These are phyloP conservation scores for Muraenolepis orangiensis DNA, from an alignment of 2,797 vertebrate genomes.

Conservation along the genomic window DNA sequence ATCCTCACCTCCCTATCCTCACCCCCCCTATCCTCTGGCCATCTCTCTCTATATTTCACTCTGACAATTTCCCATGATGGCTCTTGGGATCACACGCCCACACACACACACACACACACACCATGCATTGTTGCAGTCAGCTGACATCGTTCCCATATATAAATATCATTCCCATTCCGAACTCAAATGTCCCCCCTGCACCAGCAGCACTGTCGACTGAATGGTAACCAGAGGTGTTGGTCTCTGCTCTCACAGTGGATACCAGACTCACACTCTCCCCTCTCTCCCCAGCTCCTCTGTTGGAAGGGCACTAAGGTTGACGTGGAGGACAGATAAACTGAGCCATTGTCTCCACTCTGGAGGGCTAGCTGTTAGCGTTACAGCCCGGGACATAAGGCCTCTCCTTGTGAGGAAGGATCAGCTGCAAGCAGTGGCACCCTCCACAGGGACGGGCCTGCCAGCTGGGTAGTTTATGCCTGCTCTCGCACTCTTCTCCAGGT, in stretches of 20 bases:
- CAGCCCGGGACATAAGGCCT: constrained; percentile 18
- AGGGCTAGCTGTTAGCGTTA: neutral
- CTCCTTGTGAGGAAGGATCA: constrained; percentile 26
- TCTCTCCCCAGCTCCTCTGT: constrained; percentile 9
- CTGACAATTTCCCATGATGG: too few relatives aligned
- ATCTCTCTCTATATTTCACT: neutral
- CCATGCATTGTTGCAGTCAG: neutral
- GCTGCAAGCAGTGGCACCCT: constrained; percentile 17
- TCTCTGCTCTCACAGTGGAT: constrained; percentile 33
- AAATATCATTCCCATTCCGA: neutral
- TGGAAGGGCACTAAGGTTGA: constrained; percentile 33
- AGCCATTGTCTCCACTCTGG: constrained; percentile 43
- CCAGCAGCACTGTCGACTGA: constrained; percentile 25
- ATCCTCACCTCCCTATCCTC: too few relatives aligned
- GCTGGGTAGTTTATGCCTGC: neutral
- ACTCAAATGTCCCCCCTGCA: too few relatives aligned
- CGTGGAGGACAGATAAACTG: constrained; percentile 40
- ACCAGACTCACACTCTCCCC: constrained; percentile 33
- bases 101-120: neutral
- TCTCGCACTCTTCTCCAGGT: neutral
- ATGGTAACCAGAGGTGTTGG: constrained; percentile 41
- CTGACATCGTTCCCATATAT: neutral
- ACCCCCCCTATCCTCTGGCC: neutral
- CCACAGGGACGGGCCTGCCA: constrained; percentile 10
- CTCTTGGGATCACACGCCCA: too few relatives aligned